Conservation (phyloP, 2,113 vertebrate species). For the Rhinopomastus cyanomelas region DNA sequence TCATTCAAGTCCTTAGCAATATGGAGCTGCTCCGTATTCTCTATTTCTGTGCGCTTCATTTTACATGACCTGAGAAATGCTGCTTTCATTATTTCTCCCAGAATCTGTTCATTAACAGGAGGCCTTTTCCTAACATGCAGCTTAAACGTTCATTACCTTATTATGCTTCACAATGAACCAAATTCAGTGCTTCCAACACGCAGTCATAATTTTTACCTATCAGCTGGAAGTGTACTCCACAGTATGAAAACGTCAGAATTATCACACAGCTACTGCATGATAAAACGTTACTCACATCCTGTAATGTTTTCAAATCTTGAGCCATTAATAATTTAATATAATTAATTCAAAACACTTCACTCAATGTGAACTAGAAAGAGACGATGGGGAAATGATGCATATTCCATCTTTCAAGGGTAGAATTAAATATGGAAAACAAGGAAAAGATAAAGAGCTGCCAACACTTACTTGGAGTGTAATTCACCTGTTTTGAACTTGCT, state of each 20-base stretch:
- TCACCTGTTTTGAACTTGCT: constrained; percentile 60
- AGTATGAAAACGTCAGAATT: constrained; percentile 48
- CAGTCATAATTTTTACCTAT: constrained; percentile 45
- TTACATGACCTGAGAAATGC: not conserved
- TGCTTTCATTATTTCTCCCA: not conserved
- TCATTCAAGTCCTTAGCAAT: not conserved
- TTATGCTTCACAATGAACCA: constrained; percentile 38
- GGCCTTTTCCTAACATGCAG: not conserved
- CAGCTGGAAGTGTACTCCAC: not conserved
- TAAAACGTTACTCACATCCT: constrained; percentile 61
- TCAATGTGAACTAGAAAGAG: constrained; percentile 63
- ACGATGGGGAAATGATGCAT: constrained; percentile 61
- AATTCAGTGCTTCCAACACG: constrained; percentile 6
- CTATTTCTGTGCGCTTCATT: not conserved
- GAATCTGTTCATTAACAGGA: constrained; percentile 19
- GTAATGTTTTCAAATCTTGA: constrained; percentile 71
- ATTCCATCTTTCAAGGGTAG: constrained; percentile 52
- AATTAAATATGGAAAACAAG: constrained; percentile 73
- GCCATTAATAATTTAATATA: constrained; percentile 79
- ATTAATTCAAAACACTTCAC: constrained; percentile 80
- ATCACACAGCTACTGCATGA: constrained; percentile 14
- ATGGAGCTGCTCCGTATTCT: not conserved
- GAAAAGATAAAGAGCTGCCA: constrained; percentile 62
- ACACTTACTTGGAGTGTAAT: constrained; percentile 54
- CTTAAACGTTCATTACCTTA: constrained; percentile 22